Conservation (phyloP, 2,888 invertebrate genomes). For the Tiphia femorata region DNA sequence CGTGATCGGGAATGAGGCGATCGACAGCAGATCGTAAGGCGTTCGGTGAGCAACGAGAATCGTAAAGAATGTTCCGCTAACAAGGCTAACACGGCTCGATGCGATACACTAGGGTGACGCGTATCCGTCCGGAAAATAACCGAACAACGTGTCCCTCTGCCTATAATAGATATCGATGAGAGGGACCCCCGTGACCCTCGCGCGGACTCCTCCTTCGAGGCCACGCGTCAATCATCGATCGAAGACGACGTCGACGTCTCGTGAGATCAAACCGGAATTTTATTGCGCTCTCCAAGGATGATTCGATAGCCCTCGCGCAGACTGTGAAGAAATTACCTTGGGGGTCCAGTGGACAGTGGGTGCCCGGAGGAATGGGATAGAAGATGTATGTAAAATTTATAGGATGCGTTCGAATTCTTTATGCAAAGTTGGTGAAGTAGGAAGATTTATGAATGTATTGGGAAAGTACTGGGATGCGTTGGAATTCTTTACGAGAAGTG, state of each 20-base stretch:
- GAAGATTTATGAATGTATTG: too few species aligned
- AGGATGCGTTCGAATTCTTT: too few species aligned
- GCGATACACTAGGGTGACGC: constrained; percentile 33
- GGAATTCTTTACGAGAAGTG: too few species aligned
- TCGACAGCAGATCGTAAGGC: constrained; percentile 52
- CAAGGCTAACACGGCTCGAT: constrained; percentile 48
- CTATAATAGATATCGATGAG: constrained; percentile 39
- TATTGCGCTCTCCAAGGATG: constrained; percentile 3
- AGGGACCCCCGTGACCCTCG: constrained; percentile 25
- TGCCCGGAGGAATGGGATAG: too few species aligned
- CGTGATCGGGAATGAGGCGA: constrained; percentile 39
- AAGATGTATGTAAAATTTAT: too few species aligned
- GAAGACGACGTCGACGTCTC: neutral
- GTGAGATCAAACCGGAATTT: neutral
- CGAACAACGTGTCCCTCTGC: constrained; percentile 33
- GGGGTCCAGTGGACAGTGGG: too few species aligned
- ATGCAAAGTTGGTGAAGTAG: too few species aligned
- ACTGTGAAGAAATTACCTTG: too few species aligned
- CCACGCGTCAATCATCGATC: constrained; percentile 42
- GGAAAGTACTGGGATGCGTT: too few species aligned
- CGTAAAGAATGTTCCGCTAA: constrained; percentile 51
- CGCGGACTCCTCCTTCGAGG: constrained; percentile 28
- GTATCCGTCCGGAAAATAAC: constrained; percentile 44
- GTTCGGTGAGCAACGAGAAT: constrained; percentile 33
- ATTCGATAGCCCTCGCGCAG: constrained; percentile 1